These are phyloP conservation scores for Trichogramma evanescens DNA, from an alignment of 2,888 invertebrate species.

Conservation along the genomic window DNA sequence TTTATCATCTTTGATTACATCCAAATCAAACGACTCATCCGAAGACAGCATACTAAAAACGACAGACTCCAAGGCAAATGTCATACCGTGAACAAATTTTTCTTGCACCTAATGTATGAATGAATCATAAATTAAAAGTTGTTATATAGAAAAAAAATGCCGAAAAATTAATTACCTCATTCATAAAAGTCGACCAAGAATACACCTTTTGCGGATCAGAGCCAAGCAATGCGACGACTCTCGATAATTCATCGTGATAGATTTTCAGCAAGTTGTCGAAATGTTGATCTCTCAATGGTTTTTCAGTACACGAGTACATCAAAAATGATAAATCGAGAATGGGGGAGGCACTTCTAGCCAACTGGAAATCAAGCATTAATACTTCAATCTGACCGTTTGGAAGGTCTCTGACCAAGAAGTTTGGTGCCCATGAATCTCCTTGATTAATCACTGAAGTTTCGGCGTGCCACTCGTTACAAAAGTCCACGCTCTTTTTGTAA, in stretches of 20 bases:
- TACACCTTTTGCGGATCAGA: constrained; percentile 55
- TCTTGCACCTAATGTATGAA: constrained; percentile 45
- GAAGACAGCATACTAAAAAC: constrained; percentile 54
- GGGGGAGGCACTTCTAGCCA: constrained; percentile 54
- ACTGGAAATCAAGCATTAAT: constrained; percentile 65
- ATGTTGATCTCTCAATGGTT: constrained; percentile 52
- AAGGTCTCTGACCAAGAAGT: constrained; percentile 56
- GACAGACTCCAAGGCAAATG: constrained; percentile 57
- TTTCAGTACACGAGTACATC: constrained; percentile 57
- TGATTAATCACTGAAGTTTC: constrained; percentile 56
- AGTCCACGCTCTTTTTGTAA: constrained; percentile 49
- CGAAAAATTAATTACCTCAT: constrained; percentile 41
- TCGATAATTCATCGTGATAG: constrained; percentile 55
- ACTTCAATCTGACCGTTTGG: constrained; percentile 39
- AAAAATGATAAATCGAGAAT: constrained; percentile 57
- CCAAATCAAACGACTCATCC: constrained; percentile 55
- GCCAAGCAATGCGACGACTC: constrained; percentile 54
- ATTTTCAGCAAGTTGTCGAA: constrained; percentile 55
- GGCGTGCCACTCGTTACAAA: constrained; percentile 42
- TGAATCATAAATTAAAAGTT: neutral
- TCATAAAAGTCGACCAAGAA: constrained; percentile 49
- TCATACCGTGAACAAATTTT: constrained; percentile 53
- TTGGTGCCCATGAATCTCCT: constrained; percentile 70
- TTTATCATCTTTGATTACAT: constrained; percentile 51
- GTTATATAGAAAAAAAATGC: neutral